Conservation (phyloP, 2,888 invertebrate genomes). For the Physocephala rufipes region DNA sequence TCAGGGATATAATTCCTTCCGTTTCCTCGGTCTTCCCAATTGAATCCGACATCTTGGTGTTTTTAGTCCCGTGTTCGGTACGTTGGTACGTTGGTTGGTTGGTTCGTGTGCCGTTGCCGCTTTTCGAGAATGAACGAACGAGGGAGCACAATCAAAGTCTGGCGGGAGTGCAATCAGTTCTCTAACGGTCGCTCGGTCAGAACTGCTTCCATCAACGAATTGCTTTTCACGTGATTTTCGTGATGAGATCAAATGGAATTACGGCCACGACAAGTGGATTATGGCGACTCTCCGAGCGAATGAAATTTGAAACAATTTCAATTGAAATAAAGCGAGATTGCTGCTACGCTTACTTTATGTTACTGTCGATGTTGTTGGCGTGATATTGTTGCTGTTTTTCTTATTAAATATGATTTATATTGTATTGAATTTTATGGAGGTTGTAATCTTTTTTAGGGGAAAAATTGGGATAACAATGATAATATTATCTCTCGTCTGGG, state of each 20-base stretch:
- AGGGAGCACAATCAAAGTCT: neutral
- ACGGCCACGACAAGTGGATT: slow-evolving; percentile 30
- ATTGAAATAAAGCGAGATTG: neutral
- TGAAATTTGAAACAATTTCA: slow-evolving; percentile 24
- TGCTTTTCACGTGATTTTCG: slow-evolving; percentile 2
- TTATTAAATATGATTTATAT: neutral
- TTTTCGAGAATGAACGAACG: neutral
- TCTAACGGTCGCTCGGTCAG: slow-evolving; percentile 25
- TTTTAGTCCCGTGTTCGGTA: too few species aligned
- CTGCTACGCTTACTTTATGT: too few species aligned
- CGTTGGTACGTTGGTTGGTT: neutral
- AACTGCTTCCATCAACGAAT: neutral
- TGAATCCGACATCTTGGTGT: too few species aligned
- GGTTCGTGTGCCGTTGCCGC: neutral
- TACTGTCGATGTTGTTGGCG: too few species aligned
- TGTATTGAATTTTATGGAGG: neutral
- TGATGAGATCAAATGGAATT: slow-evolving; percentile 14
- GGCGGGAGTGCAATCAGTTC: slow-evolving; percentile 52
- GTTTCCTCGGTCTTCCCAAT: neutral
- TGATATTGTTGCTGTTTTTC: too few species aligned
- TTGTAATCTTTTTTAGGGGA: too few species aligned
- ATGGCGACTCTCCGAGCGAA: neutral
- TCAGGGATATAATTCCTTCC: slow-evolving; percentile 56
- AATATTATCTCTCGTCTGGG: too few species aligned
- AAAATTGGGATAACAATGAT: too few species aligned